Evolutionary conservation across 1,140 invertebrate genomes (phyloP), one percentile per base, ranked within the genome.

Genomic region (Drosophila obscura): DNA sequence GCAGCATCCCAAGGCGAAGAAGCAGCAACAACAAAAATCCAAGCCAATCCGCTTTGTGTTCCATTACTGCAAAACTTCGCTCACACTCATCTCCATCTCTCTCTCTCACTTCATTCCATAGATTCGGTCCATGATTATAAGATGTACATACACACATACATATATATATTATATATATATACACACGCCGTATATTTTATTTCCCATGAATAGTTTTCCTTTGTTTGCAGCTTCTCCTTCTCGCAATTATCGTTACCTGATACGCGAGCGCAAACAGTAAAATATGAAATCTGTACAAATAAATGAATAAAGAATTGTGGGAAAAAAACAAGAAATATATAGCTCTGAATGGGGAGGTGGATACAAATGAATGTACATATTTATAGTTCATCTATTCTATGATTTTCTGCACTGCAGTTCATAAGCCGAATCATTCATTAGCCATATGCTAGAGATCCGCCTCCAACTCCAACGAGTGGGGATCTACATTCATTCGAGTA

Each of bases 371-470:
- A 24, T 24, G 22, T 24, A 24, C 22, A 4, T 2, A 24, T 24
- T 2, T 24, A 4, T 24, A 24, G 22, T 24, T 24, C 22, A 28
- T 7, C 26, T 6, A 6, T 7, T 7, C 26, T 28, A 28, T 28
- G 26, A 9, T 35, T 35, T 35, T 9, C 2, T 35, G 16, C 69
- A 73, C 45, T 73, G 75, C 64, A 68, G 69, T 46, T 49, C 48
- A 77, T 55, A 65, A 53, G 67, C 67, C 67, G 53, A 13, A 44
- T 53, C 45, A 15, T 43, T 22, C 52, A 80, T 85, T 84, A 74
- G 69, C 68, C 82, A 85, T 87, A 87, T 85, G 82, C 57, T 69
- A 66, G 48, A 77, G 78, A 87, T 87, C 81, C 60, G 61, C 63
- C 67, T 49, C 13, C 39, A 57, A 57, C 64, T 19, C 19, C 49